Evolutionary conservation across 1,140 invertebrate genomes (phyloP), one percentile per base, ranked within the genome.

Genomic region (Psilanteris sp.): DNA sequence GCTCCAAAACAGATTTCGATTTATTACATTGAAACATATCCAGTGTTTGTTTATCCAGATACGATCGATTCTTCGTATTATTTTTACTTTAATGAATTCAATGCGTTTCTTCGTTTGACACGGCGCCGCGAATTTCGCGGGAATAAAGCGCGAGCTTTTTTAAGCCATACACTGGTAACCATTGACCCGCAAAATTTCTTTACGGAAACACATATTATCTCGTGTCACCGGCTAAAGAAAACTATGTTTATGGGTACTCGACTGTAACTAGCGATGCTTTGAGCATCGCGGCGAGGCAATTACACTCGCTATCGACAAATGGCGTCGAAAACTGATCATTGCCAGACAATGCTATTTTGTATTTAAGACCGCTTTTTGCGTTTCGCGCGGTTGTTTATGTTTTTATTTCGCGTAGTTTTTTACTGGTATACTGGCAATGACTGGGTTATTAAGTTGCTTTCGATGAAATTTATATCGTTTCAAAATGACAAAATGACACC

Each of bases 161-260:
- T 43, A 39, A 44, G 29, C 39, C 27, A n/a, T n/a, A n/a, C n/a
- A 20, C 3, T 27, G 18, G 26, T 22, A 52, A 9, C 10, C 39
- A 22, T 37, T 64, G 43, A 73, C 41, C 52, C 59, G 50, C 4
- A 29, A 57, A 50, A 73, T 66, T 73, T 64, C 50, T 62, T 73
- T 57, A 64, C 68, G 39, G 59, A 73, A 64, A 73, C 32, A 44
- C 29, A 41, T 27, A 62, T 73, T 73, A 62, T 59, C 10, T 27
- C 50, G 34, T 44, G 34, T 64, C 50, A 55, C 27, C 10, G 59
- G 22, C 15, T 73, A 64, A 64, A 62, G 68, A 59, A 73, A 73
- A 59, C 44, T 50, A 48, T 50, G 41, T 48, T 61, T 73, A 34
- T 50, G 36, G 50, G 16, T 64, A 57, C 31, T 64, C 22, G 36